These are phyloP conservation scores for Acleris emargana DNA, from an alignment of 2,888 invertebrate genomes.

Conservation along the genomic window DNA sequence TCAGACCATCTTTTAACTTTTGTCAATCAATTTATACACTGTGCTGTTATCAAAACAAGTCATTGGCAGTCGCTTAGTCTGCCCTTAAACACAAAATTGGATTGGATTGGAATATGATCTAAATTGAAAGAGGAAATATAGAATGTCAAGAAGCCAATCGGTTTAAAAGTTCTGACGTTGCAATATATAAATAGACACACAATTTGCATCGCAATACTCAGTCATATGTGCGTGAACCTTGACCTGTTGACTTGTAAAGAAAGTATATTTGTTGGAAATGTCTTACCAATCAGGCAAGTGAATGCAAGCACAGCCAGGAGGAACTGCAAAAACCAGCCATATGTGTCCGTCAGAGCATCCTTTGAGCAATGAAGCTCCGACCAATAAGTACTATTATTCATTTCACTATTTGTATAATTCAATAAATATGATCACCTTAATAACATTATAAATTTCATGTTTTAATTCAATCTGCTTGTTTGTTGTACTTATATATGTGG, in stretches of 20 bases:
- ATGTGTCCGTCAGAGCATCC: constrained; percentile 88
- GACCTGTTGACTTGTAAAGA: constrained; percentile 33
- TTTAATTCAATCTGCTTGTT: neutral
- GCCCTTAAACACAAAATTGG: no score
- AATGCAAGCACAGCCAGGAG: constrained; percentile 88
- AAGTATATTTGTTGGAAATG: constrained; percentile 4
- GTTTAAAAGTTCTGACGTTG: neutral
- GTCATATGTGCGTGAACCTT: constrained; percentile 26
- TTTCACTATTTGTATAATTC: constrained; percentile 43
- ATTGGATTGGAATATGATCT: no score
- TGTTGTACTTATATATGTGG: neutral
- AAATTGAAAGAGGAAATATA: no score
- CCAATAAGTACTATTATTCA: constrained; percentile 74
- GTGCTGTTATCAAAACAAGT: no score
- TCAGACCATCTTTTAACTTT: no score
- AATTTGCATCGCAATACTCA: constrained; percentile 10
- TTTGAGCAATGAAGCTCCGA: constrained; percentile 85
- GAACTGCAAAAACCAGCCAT: constrained; percentile 90
- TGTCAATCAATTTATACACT: no score
- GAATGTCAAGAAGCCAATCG: neutral
- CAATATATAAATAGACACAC: constrained; percentile 5
- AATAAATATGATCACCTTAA: constrained; percentile 31
- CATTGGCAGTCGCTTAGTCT: no score
- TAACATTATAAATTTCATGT: constrained; percentile 15
- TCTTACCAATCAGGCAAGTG: constrained; percentile 88